Conservation (phyloP, 2,888 invertebrate genomes). For the Limnephilus marmoratus region DNA sequence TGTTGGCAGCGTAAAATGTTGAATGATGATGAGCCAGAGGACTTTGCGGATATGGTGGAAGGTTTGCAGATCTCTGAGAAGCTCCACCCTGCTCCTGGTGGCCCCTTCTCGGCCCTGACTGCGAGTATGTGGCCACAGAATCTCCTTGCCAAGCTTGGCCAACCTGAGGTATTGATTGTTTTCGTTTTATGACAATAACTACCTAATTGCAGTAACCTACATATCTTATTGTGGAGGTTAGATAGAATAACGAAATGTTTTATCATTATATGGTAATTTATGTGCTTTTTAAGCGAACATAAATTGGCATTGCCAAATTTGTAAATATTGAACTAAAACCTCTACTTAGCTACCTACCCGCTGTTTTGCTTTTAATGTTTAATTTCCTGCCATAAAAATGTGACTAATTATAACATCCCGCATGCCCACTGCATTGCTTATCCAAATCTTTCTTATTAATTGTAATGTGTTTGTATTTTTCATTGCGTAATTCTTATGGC, state of each 20-base stretch:
- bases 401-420: no score
- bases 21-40: constrained; percentile 87
- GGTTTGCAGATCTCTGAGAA: constrained; percentile 83
- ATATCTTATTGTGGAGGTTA: not conserved
- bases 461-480: no score
- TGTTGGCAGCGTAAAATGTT: constrained; percentile 83
- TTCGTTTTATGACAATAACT: not conserved
- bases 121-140: constrained; percentile 99
- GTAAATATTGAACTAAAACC: no score
- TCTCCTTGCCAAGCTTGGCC: constrained; percentile 87
- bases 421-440: no score
- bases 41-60: constrained; percentile 81
- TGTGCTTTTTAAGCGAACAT: no score
- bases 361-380: no score
- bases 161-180: constrained; percentile 81
- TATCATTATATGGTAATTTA: not conserved
- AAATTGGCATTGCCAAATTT: no score
- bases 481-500: no score
- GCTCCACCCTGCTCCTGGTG: constrained; percentile 87
- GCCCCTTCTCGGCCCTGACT: constrained; percentile 95
- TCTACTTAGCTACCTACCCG: no score
- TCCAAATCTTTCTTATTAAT: no score
- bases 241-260: not conserved
- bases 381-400: no score
- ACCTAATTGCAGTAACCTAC: not conserved